A percentile compares a stretch with the other conserved stretches of the same genome.
phyloP scores from a whole-genome alignment of 2,113 vertebrate species.

The Buteo buteo region DNA sequence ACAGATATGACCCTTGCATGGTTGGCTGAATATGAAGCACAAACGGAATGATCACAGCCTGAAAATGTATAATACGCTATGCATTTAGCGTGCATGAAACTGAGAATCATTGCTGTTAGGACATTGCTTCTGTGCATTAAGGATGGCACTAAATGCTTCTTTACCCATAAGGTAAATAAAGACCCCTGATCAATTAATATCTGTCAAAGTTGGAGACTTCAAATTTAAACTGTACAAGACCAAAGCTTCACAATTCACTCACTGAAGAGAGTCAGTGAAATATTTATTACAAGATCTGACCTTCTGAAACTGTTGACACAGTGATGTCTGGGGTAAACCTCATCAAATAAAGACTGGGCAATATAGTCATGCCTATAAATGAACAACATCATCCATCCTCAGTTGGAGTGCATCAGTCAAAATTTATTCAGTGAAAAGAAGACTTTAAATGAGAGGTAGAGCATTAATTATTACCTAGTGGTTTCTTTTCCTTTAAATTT shows the following conservation, averaged over 20 bases:
- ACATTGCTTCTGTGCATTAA: not conserved
- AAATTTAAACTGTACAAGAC: not conserved
- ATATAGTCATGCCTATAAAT: not conserved
- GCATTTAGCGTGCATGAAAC: not conserved
- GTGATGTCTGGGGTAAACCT: not conserved
- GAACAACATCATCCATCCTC: not conserved
- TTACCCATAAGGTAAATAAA: not conserved
- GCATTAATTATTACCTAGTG: not conserved
- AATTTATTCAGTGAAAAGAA: not conserved
- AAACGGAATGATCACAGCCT: slow-evolving; percentile 20
- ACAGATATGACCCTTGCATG: slow-evolving; percentile 38
- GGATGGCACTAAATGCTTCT: not conserved
- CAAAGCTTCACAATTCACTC: not conserved
- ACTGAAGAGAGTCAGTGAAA: not conserved
- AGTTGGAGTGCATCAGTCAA: not conserved
- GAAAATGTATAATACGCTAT: not conserved
- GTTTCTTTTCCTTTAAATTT: not conserved
- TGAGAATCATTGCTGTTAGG: not conserved
- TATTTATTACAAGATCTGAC: not conserved
- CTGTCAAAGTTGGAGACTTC: not conserved
- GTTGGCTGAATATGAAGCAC: slow-evolving; percentile 27
- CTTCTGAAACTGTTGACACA: not conserved
- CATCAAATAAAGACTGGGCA: not conserved
- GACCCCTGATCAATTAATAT: not conserved
- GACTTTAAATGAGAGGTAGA: not conserved